phyloP scores from a whole-genome alignment of 2,113 vertebrate species.

The Orycteropus afer region DNA sequence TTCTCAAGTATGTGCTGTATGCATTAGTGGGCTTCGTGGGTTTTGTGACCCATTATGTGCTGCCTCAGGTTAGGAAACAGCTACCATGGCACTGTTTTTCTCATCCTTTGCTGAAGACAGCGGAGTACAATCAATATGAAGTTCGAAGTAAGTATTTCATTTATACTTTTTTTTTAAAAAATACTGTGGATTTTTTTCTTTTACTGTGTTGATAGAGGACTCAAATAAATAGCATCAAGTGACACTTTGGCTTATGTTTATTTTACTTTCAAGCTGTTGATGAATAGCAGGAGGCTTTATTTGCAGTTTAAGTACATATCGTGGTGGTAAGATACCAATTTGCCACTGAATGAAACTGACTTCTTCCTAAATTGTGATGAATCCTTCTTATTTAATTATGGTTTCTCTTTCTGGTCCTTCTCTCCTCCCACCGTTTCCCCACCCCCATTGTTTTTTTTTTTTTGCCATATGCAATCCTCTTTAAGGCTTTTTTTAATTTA shows the following conservation, averaged over 20 bases:
- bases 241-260: neutral
- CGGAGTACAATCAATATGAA: slow-evolving; percentile 98
- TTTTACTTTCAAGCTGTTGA: neutral
- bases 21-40: slow-evolving; percentile 93
- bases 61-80: slow-evolving; percentile 98
- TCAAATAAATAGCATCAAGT: neutral
- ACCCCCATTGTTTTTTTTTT: neutral
- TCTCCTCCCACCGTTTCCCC: neutral
- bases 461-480: neutral
- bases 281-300: neutral
- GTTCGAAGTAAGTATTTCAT: slow-evolving; percentile 92
- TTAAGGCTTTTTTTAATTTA: neutral
- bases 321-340: neutral
- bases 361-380: neutral
- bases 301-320: neutral
- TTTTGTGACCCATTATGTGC: slow-evolving; percentile 95
- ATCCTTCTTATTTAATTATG: neutral
- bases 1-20: slow-evolving; percentile 96
- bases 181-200: neutral
- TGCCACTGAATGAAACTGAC: neutral
- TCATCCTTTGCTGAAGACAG: slow-evolving; percentile 96
- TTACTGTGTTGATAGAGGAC: neutral
- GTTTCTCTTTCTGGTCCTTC: neutral
- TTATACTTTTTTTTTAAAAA: too few relatives aligned
- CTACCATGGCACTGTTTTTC: slow-evolving; percentile 99